Evolutionary conservation across 2,888 invertebrate species (phyloP), one percentile per base, ranked within the genome.

Genomic region (Drosophila stalkeri): DNA sequence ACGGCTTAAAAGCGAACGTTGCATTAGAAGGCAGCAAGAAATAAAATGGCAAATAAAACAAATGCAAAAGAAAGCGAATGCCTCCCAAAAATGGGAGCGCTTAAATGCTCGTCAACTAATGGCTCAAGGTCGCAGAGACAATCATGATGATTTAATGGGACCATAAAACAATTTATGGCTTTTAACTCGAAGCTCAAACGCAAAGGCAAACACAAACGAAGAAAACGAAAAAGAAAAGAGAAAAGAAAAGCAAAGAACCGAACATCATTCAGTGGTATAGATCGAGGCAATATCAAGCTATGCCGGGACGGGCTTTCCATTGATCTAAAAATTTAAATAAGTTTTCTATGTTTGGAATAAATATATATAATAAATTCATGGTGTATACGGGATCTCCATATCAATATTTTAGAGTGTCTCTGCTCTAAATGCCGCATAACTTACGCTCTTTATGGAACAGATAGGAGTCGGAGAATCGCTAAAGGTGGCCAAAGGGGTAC

Each of bases 111-210:
- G 46, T 46, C 44, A 71, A 71, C 82, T 82, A 87, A 86, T 80
- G 84, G 73, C 82, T 90, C 92, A 92, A 92, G 92, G 92, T 91
- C 91, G 90, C 73, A 77, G 62, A 73, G 82, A 88, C 85, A 88
- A 92, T 92, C 91, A 92, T 92, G 91, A 92, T 92, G 92, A 92
- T 92, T 92, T 92, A 92, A 92, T 92, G 89, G 86, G 79, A 82
- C 82, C 91, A 91, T 92, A 92, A 92, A 92, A 91, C 91, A 86
- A 90, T 92, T 92, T 91, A 92, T 92, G 91, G 74, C 85, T 84
- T 82, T 86, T 75, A 91, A 89, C 91, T 90, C 84, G 77, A 76
- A 63, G 62, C 62, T 39, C 33, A 51, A 60, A 46, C 51, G 49
- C 16, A 51, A 56, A 23, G 6, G 27, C 27, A 27, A 27, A 27